Evolutionary conservation across 2,888 invertebrate species (phyloP), one percentile per base, ranked within the genome.

Genomic region (Pheosia tremula): DNA sequence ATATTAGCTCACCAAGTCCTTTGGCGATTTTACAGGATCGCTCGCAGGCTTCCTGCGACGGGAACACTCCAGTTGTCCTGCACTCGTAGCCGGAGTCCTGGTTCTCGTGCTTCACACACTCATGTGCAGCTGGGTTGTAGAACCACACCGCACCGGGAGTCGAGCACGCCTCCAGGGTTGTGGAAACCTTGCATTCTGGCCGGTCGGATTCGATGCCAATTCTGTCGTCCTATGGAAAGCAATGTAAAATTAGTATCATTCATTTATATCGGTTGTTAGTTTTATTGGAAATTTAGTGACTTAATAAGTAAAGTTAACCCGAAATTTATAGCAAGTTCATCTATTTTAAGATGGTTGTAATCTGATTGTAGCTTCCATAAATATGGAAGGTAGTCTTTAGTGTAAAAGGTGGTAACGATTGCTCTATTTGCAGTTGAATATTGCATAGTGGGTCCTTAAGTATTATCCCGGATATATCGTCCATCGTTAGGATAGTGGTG

Each of bases 11-110:
- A 97, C 97, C 96, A 81, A 96, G 94, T 68, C 95, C 95, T 74
- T 94, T 94, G 89, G 96, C 97, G 55, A 88, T 90, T 45, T 97
- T 97, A 74, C 97, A 97, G 63, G 95, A 94, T 61, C 97, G 90
- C 83, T 96, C 95, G 81, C 97, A 97, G 67, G 96, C 96, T 78
- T 97, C 97, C 74, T 95, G 95, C 0, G 96, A 95, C 87, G 10
- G 94, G 95, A 66, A 94, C 84, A 81, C 97, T 95, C 78, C 96
- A 94, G 60, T 77, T 53, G 64, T 60, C n/a, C 84, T 69, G 96
- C 98, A 75, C 90, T 80, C 69, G 94, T 95, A 5, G 89, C 94
- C 59, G 88, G 94, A 60, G 89, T 93, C 71, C 84, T 86, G 73
- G 75, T 91, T 90, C 59, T 70, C 57, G 69, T 86, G 75, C 1